Evolutionary conservation across 1,140 invertebrate genomes (phyloP), one percentile per base, ranked within the genome.

Genomic region (Cataglyphis hispanica): DNA sequence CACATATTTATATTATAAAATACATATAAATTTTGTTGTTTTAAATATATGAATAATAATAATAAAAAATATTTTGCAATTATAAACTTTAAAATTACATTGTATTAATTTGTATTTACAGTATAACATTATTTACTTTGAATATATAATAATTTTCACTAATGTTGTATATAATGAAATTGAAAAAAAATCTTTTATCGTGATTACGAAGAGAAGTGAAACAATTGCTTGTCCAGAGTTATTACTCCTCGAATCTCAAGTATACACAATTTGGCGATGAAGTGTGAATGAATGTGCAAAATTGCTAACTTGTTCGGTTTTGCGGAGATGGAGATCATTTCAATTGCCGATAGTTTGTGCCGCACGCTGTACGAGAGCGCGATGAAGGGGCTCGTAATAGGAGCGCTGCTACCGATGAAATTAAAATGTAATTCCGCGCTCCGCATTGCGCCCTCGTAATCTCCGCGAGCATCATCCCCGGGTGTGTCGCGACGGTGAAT

Each of bases 381-480:
- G 43, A 11, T n/a, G 34, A 37, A 60, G 83, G 31, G 78, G 11
- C 75, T 61, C 16, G 80, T 84, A 86, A 87, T 86, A 85, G 61
- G 60, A 77, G 72, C 74, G 84, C 56, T 50, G 69, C 84, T 61
- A 84, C 84, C 87, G 89, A 90, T 85, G 89, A 91, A 91, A 91
- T 91, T 91, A 91, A 91, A 91, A 91, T 87, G 90, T 89, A 91
- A 89, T 91, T 91, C 72, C 80, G 84, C 74, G 3, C 70, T 85
- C 72, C 66, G 86, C 84, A 61, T 85, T 61, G 87, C 83, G 56
- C 69, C 61, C 89, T 72, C 61, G 89, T 91, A 91, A 91, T 91
- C 90, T 91, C 90, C 85, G 78, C 78, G 84, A 64, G 76, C 80
- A 53, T 50, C 80, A 53, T 50, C 25, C 31, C 50, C 40, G 66